Evolutionary conservation across 2,113 vertebrate species (phyloP), one percentile per base, ranked within the genome.

Genomic region (Nothoprocta pentlandii): DNA sequence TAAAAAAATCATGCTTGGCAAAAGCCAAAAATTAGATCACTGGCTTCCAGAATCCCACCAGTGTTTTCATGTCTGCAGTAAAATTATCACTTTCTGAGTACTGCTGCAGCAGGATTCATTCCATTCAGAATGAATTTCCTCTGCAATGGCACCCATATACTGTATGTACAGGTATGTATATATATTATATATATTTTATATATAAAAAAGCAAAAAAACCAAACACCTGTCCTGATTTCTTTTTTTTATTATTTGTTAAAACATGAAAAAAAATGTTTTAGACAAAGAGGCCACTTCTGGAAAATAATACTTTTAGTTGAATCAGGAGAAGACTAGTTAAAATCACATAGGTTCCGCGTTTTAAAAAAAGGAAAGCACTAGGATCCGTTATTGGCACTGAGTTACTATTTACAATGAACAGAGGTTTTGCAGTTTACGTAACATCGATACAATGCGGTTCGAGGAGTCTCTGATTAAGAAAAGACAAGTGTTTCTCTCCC

Each of bases 381-480:
- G 97, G 98, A 97, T 98, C 97, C 98, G 98, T 99, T 98, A 98
- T 99, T 99, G 99, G 98, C 98, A 98, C 98, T 97, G 98, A 97
- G 97, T 98, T 98, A 98, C 97, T 99, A 99, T 99, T 98, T 99
- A 99, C 98, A 99, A 62, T 97, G 97, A 98, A 98, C 98, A 98
- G 97, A 99, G 98, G 97, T 98, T 97, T 98, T 97, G 98, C 97
- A 98, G 98, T 98, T 98, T 98, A 98, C 98, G 96, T 98, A 97
- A 98, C 98, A 98, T 97, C 98, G 81, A 97, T 97, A 98, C 97
- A 97, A 97, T 97, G 97, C 97, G 96, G 96, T 97, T 97, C 97
- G 36, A 94, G 94, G 95, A 98, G 98, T 98, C 98, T 98, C 51
- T 96, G 95, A 94, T 96, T 96, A 96, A 97, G 96, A 97, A 97